Base-by-base conservation (phyloP, 2,113 vertebrate species). In the Semnornis frantzii region DNA sequence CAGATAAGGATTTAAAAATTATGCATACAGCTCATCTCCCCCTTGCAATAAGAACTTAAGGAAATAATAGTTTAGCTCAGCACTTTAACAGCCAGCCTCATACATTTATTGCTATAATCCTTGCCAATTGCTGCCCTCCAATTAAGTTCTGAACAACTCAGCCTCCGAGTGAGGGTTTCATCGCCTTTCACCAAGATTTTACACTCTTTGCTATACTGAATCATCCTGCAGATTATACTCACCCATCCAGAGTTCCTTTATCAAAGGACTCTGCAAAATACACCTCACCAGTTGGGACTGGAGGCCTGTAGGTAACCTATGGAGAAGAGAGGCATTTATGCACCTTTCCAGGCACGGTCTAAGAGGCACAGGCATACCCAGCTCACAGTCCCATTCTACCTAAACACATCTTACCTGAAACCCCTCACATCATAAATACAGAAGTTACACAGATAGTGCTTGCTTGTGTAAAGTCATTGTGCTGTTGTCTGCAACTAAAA, bases 181-280 rank as follows among this genome's bases (percentile, higher is more conserved):
- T 2, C 28, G 8, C 20, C 42, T 80, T 77, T 48, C 60, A 75
- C 8, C 2, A 57, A 7, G 8, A 30, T 39, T 59, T 75, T 13
- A 4, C 37, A 10, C 10, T 65, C 17, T 58, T 33, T 82, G 5
- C 37, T 78, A 19, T 52, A 52, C 4, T 10, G 4, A 85, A 76
- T 30, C 28, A 78, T 31, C 37, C 58, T 81, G 69, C 39, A 54
- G 37, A 30, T 85, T 52, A 84, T 33, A 97, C 98, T 98, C 96
- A 99, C 99, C 99, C 98, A 54, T 99, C 98, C 42, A 99, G 95
- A 58, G 98, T 99, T 92, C 99, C 99, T 94, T 98, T 98, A 95
- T 99, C 98, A 95, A 99, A 99, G 10, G 98, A 98, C 91, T 99
- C 99, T 0, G 94, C 98, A 89, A 99, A 99, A 97, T 98, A 98